These are phyloP conservation scores for Hirtodrosophila duncani DNA, from an alignment of 2,888 invertebrate genomes.

Conservation along the genomic window DNA sequence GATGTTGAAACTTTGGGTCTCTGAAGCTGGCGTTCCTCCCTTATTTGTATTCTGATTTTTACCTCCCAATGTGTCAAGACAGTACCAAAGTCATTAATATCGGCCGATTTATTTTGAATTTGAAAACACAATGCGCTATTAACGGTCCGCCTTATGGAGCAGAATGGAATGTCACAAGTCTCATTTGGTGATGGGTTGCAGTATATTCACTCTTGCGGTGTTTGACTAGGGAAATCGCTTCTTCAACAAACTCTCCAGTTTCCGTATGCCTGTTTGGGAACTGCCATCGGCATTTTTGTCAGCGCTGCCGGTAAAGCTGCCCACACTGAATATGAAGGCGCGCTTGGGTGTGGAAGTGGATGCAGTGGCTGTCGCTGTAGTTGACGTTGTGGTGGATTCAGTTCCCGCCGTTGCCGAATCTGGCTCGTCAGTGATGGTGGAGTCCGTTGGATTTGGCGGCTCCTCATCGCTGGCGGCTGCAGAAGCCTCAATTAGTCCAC, in stretches of 20 bases:
- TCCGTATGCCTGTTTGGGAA: slow-evolving; percentile 77
- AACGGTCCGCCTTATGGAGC: not conserved
- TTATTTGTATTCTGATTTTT: too few relatives aligned
- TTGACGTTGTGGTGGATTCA: slow-evolving; percentile 23
- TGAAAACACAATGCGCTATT: too few relatives aligned
- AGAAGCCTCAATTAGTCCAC: slow-evolving; percentile 45
- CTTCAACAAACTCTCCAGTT: slow-evolving; percentile 81
- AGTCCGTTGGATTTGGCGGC: slow-evolving; percentile 4
- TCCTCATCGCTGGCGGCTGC: slow-evolving; percentile 39
- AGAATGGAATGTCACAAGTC: slow-evolving; percentile 40
- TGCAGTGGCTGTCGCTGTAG: slow-evolving; percentile 25
- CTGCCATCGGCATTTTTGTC: slow-evolving; percentile 67
- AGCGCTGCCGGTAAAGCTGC: slow-evolving; percentile 71
- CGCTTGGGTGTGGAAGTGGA: slow-evolving; percentile 71
- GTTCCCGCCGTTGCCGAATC: slow-evolving; percentile 23
- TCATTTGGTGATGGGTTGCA: not conserved
- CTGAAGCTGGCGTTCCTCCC: too few relatives aligned
- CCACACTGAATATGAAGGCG: slow-evolving; percentile 75
- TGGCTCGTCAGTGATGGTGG: slow-evolving; percentile 8
- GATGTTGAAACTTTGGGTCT: too few relatives aligned
- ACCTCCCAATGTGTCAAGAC: too few relatives aligned
- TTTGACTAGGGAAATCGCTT: slow-evolving; percentile 78
- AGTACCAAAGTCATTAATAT: too few relatives aligned
- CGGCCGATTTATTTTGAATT: too few relatives aligned
- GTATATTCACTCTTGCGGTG: slow-evolving; percentile 1